Percentiles rank a stretch among this genome's conserved stretches.
These are phyloP conservation scores for Acanthoscelides obtectus DNA, from an alignment of 2,888 invertebrate species.

Conservation along the genomic window DNA sequence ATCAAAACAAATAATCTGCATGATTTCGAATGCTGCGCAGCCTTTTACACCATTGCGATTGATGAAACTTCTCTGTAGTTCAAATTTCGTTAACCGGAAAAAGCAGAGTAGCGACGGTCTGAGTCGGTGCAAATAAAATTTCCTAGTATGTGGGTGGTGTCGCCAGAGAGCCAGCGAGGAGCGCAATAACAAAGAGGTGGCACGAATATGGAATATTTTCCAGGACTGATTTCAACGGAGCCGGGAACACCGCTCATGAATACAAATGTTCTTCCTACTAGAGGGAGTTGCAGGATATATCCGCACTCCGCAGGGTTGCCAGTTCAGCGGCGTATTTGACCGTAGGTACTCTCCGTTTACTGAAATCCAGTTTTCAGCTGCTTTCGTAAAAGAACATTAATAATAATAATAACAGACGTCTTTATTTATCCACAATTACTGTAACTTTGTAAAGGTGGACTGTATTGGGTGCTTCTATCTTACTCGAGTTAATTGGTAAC, in stretches of 20 bases:
- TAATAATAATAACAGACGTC: no score
- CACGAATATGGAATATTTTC: not conserved
- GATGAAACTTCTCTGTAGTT: not conserved
- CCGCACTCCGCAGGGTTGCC: not conserved
- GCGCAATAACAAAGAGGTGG: not conserved
- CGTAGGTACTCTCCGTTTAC: no score
- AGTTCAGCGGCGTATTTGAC: no score
- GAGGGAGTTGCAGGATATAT: not conserved
- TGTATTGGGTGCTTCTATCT: no score
- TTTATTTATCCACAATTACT: no score
- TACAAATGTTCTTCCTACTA: not conserved
- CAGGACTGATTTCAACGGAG: not conserved
- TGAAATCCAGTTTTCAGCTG: no score
- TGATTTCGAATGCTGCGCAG: not conserved
- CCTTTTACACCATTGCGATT: not conserved
- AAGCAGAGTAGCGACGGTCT: not conserved
- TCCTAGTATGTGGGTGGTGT: not conserved
- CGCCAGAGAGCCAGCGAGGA: not conserved
- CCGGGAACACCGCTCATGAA: not conserved
- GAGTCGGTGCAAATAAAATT: not conserved
- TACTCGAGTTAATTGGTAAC: no score
- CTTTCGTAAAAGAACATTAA: no score
- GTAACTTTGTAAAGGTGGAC: no score
- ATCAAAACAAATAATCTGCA: not conserved
- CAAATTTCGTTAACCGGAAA: not conserved